Evolutionary conservation across 2,888 invertebrate species (phyloP).

Genomic region (Chouioia cunea): DNA sequence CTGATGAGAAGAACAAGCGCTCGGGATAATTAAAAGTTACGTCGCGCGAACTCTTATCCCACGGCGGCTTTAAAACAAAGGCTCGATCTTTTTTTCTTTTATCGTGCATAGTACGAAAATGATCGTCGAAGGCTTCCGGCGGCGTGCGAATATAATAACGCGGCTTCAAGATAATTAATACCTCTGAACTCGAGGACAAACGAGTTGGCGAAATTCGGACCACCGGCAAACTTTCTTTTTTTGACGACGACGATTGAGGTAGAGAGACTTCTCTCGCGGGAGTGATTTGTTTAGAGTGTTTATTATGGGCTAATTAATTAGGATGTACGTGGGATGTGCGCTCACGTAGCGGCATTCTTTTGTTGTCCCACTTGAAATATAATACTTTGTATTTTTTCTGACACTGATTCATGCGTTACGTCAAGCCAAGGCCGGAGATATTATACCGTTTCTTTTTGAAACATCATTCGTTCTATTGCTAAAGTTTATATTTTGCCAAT

Average conservation of each 20-base stretch:
- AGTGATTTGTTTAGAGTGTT: neutral
- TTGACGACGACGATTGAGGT: neutral
- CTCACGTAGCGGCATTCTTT: too few relatives aligned
- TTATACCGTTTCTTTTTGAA: too few relatives aligned
- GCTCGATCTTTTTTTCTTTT: neutral
- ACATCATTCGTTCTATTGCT: too few relatives aligned
- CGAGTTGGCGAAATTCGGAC: neutral
- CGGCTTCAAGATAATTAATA: too few relatives aligned
- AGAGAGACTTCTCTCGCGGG: neutral
- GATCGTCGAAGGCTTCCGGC: too few relatives aligned
- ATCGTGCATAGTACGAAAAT: too few relatives aligned
- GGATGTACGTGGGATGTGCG: neutral
- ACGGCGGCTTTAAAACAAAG: neutral
- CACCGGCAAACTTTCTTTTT: constrained; percentile 4
- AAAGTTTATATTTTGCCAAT: too few relatives aligned
- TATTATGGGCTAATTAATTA: constrained; percentile 32
- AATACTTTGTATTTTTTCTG: too few relatives aligned
- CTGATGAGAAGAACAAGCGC: neutral
- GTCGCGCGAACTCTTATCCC: constrained; percentile 2
- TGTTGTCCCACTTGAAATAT: too few relatives aligned
- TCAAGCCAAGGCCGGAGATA: too few relatives aligned
- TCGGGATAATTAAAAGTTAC: constrained; percentile 9
- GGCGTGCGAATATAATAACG: too few relatives aligned
- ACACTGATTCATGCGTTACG: too few relatives aligned
- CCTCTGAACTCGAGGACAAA: neutral